Conservation (phyloP, 2,888 invertebrate genomes). For the Panzeria rudis region DNA sequence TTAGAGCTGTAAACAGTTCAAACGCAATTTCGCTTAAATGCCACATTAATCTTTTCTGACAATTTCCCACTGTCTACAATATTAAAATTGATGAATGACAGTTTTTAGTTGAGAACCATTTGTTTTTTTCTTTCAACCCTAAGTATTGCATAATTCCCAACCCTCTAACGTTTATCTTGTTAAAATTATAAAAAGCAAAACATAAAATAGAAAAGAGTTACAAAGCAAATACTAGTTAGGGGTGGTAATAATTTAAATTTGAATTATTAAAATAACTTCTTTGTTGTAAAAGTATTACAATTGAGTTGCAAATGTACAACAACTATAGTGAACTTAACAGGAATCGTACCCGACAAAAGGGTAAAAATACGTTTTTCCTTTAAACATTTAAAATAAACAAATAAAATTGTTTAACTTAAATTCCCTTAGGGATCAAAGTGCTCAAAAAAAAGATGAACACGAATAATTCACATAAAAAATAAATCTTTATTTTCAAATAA, state of each 20-base stretch:
- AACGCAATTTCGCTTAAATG: slow-evolving; percentile 28
- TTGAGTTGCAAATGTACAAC: slow-evolving; percentile 16
- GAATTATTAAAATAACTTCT: slow-evolving; percentile 48
- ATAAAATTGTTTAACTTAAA: slow-evolving; percentile 21
- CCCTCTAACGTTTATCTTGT: slow-evolving; percentile 41
- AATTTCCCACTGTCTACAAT: slow-evolving; percentile 9
- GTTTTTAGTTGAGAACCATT: slow-evolving; percentile 26
- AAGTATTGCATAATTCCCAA: slow-evolving; percentile 33
- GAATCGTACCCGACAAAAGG: not conserved
- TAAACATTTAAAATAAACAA: not conserved
- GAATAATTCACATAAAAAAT: slow-evolving; percentile 5
- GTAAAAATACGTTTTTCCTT: not conserved
- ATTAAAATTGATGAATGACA: slow-evolving; percentile 61
- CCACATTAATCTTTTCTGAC: slow-evolving; percentile 35
- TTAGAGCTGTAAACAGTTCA: slow-evolving; percentile 26
- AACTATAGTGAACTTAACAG: not conserved
- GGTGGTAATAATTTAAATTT: slow-evolving; percentile 41
- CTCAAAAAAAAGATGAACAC: slow-evolving; percentile 13
- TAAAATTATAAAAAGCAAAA: slow-evolving; percentile 1
- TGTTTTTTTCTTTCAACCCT: not conserved
- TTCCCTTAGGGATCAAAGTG: slow-evolving; percentile 43
- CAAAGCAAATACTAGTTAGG: not conserved
- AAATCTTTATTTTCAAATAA: slow-evolving; percentile 38
- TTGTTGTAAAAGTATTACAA: slow-evolving; percentile 30
- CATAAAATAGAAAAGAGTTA: not conserved